phyloP scores from a whole-genome alignment of 2,888 invertebrate species.

The Leptogaster cylindrica region DNA sequence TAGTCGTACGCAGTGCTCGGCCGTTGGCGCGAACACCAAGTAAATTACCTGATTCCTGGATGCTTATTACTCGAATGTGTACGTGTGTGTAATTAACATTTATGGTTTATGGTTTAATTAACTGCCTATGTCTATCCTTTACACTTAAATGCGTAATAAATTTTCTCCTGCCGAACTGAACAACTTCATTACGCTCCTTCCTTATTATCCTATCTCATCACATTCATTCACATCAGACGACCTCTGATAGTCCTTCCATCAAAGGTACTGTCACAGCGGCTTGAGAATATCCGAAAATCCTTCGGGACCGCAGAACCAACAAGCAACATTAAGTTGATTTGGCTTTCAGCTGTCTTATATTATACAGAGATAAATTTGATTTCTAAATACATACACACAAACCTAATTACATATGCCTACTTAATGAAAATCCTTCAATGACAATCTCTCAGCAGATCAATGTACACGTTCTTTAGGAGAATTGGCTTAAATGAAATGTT shows the following conservation, averaged over 20 bases:
- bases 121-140: background rate
- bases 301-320: no score
- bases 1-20: constrained; percentile 4
- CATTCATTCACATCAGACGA: no score
- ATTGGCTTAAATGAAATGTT: constrained; percentile 6
- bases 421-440: constrained; percentile 10
- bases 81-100: constrained; percentile 4
- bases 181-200: background rate
- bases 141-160: constrained; percentile 7
- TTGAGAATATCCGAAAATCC: no score
- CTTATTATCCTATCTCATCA: no score
- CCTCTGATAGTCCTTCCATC: no score
- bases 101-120: constrained; percentile 1
- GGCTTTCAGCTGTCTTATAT: no score
- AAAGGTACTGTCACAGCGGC: no score
- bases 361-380: no score
- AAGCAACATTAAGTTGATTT: no score
- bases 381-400: constrained; percentile 7
- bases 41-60: constrained; percentile 19
- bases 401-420: constrained; percentile 5
- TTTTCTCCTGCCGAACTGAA: background rate
- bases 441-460: background rate
- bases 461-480: constrained; percentile 12
- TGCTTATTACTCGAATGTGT: constrained; percentile 10
- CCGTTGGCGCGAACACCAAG: background rate